Evolutionary conservation across 2,888 invertebrate species (phyloP), one percentile per base, ranked within the genome.

Genomic region (Noctuana brunneofusca): DNA sequence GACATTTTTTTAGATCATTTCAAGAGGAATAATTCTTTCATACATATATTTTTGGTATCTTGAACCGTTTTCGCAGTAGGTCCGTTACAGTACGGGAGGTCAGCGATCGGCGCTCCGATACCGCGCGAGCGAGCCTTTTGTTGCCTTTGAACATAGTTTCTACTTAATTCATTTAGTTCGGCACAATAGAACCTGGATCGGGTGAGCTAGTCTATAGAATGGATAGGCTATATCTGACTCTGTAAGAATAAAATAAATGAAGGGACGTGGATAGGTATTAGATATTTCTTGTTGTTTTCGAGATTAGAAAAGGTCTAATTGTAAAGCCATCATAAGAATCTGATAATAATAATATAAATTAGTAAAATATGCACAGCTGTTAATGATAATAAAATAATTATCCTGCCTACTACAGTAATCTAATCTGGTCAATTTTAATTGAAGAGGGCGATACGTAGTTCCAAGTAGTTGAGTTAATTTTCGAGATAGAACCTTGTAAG

Each of bases 401-500:
- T 35, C 2, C n/a, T n/a, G 0, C 38, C 14, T 16, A 16, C 12
- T 38, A 4, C n/a, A n/a, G n/a, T n/a, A n/a, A 69, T 69, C 68
- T 68, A 70, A 71, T 69, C 67, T 46, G 53, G 55, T 65, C 65
- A 70, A 66, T 71, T 75, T 75, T 73, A 75, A 75, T 75, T 74
- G 68, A 65, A 59, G 60, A 66, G 69, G 68, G 65, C 68, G 66
- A 59, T 63, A 41, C 41, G 65, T 55, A n/a, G n/a, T n/a, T 62
- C 65, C 49, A 64, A 16, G 16, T 8, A 41, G 41, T 18, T 9
- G 9, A 66, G 64, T 67, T 65, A 58, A 71, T 69, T 70, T 67
- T 57, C 55, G 38, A 60, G 57, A 49, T 66, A 64, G 71, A 63
- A 79, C 73, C 68, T 65, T 75, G 70, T 75, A 71, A 65, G 64